Evolutionary conservation across 2,888 invertebrate species (phyloP).

Genomic region (Xestia rhomboidea): DNA sequence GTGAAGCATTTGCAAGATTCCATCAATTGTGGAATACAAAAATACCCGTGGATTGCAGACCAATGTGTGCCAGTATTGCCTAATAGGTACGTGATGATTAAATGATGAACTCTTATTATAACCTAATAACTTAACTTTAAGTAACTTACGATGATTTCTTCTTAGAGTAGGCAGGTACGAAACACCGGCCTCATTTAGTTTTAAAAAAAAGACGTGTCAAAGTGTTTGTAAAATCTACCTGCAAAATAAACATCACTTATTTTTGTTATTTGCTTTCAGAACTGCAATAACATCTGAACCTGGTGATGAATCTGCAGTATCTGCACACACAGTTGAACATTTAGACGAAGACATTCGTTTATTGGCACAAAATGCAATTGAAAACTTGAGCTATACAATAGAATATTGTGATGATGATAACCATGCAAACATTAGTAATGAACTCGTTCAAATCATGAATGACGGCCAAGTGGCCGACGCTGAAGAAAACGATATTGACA

Average conservation of each 20-base stretch:
- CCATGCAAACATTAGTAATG: conserved; percentile 43
- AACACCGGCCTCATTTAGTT: not conserved
- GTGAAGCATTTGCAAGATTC: conserved; percentile 67
- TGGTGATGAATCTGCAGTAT: conserved; percentile 24
- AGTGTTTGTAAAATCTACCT: no score
- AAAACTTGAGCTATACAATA: conserved; percentile 49
- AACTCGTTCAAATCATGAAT: conserved; percentile 40
- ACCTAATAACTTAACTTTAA: not conserved
- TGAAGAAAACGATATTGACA: conserved; percentile 47
- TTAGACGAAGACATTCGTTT: conserved; percentile 35
- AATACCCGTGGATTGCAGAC: conserved; percentile 67
- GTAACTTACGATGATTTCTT: not conserved
- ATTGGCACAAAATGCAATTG: conserved; percentile 43
- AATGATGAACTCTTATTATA: not conserved
- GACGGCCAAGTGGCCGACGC: conserved; percentile 25
- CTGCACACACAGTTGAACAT: conserved; percentile 32
- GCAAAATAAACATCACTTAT: not conserved
- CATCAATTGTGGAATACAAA: conserved; percentile 64
- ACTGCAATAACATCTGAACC: conserved; percentile 2
- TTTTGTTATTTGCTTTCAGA: conserved; percentile 29
- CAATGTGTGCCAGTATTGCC: conserved; percentile 57
- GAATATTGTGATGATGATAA: conserved; percentile 50
- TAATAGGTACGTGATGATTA: conserved; percentile 57
- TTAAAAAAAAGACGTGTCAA: no score
- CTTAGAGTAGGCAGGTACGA: not conserved